A percentile compares a stretch with the other conserved stretches of the same genome.
Evolutionary conservation across 2,888 invertebrate species (phyloP).

Genomic region (Eilema sororculum): DNA sequence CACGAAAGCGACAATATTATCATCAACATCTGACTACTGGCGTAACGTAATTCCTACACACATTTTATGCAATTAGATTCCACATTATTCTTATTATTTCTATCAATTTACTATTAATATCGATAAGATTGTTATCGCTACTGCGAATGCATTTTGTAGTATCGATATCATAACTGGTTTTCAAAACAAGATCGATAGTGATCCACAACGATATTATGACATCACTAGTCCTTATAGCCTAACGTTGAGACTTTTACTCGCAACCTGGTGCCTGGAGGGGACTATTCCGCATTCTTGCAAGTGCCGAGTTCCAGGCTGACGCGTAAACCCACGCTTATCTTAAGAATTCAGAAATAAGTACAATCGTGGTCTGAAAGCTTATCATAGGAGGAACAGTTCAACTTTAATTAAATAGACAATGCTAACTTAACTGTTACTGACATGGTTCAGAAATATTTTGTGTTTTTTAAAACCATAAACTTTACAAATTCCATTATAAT

Average conservation of each 20-base stretch:
- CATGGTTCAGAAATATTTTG: neutral
- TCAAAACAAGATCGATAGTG: neutral
- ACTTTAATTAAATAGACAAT: neutral
- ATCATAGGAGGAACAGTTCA: neutral
- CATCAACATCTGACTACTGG: neutral
- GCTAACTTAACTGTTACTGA: neutral
- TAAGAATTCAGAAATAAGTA: conserved; percentile 23
- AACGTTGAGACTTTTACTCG: conserved; percentile 64
- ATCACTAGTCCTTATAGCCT: conserved; percentile 35
- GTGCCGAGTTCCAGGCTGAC: conserved; percentile 39
- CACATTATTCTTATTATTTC: neutral
- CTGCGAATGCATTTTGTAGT: neutral
- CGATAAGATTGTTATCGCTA: neutral
- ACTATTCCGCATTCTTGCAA: conserved; percentile 75
- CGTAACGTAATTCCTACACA: neutral
- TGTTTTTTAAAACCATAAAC: neutral
- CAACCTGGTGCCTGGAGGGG: conserved; percentile 57
- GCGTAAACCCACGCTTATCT: conserved; percentile 49
- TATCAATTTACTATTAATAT: neutral
- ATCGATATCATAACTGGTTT: neutral
- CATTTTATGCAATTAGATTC: neutral
- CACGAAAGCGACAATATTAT: neutral
- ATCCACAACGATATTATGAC: neutral
- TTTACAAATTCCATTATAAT: neutral
- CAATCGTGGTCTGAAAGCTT: neutral